Conservation (phyloP, 2,797 vertebrate genomes). For the Cossypha caffra region DNA sequence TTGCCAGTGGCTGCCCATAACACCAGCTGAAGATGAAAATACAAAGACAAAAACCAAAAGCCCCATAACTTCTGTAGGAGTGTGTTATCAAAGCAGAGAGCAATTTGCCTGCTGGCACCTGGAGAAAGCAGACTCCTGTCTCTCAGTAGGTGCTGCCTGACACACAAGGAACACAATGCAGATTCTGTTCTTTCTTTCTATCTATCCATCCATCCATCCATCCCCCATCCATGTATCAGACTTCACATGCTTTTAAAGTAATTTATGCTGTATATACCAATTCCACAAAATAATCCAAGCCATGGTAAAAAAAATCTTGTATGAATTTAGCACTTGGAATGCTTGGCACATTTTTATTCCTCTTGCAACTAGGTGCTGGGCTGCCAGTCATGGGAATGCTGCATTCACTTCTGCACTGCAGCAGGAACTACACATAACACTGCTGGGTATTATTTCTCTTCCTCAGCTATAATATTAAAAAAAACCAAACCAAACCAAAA, state of each 20-base stretch:
- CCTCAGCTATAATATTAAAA: neutral
- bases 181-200: neutral
- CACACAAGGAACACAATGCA: fast-evolving
- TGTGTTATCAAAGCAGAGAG: neutral
- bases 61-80: neutral
- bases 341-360: neutral
- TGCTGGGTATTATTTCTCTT: neutral
- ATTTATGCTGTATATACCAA: neutral
- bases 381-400: fast-evolving
- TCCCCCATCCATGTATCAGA: fast-evolving
- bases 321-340: neutral
- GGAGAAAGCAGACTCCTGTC: neutral
- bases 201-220: neutral
- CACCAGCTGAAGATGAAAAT: neutral
- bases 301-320: neutral
- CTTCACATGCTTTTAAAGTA: neutral
- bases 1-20: fast-evolving
- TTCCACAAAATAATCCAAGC: neutral
- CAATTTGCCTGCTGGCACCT: neutral
- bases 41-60: neutral
- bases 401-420: neutral
- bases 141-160: neutral
- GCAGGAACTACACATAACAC: neutral
- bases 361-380: neutral
- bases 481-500: neutral